phyloP scores from a whole-genome alignment of 2,888 invertebrate species.

The Tortricodes alternella region DNA sequence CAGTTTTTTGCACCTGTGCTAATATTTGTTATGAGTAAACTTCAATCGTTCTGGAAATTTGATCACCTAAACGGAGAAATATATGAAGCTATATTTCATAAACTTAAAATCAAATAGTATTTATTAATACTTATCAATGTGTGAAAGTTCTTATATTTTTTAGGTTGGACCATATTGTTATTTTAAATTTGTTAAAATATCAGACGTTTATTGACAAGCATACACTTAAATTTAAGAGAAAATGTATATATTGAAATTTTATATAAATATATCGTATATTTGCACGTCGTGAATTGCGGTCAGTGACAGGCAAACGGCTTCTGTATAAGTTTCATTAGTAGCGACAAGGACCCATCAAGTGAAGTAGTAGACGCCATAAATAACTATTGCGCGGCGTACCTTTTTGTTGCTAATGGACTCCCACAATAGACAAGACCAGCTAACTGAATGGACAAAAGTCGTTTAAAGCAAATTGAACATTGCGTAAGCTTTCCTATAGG shows the following conservation, averaged over 20 bases:
- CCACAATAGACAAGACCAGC: conserved; percentile 31
- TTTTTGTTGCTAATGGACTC: conserved; percentile 50
- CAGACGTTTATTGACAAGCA: too few relatives aligned
- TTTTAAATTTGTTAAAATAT: too few relatives aligned
- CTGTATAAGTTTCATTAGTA: conserved; percentile 49
- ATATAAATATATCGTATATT: conserved; percentile 40
- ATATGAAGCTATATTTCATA: not conserved
- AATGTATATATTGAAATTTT: not conserved
- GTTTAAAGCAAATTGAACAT: conserved; percentile 42
- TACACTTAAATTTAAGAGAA: too few relatives aligned
- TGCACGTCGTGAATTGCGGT: conserved; percentile 35
- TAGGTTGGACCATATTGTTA: too few relatives aligned
- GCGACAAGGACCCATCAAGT: conserved; percentile 51
- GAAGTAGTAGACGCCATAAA: conserved; percentile 49
- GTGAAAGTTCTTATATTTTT: too few relatives aligned
- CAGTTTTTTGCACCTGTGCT: not conserved
- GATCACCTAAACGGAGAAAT: not conserved
- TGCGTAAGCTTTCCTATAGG: conserved; percentile 23
- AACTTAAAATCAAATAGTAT: not conserved
- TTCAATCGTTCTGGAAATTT: conserved; percentile 3
- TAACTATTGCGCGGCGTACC: conserved; percentile 41
- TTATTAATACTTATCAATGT: too few relatives aligned
- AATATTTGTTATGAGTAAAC: not conserved
- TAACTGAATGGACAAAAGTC: not conserved
- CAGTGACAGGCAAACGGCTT: conserved; percentile 35